Evolutionary conservation across 1,140 invertebrate genomes (phyloP).

Genomic region (Rhagoletis pomonella): DNA sequence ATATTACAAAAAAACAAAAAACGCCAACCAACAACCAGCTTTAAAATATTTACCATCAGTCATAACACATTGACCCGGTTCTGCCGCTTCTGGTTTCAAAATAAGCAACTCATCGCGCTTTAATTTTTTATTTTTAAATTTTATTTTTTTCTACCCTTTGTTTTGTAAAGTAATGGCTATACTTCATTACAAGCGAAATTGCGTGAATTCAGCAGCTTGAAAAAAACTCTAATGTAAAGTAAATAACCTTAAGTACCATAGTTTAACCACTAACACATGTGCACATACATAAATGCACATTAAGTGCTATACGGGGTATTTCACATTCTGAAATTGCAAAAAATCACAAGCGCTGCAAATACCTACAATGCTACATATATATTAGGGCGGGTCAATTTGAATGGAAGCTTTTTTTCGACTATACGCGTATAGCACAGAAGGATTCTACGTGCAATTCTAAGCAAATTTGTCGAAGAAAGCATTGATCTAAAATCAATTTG

Average conservation of each 20-base stretch:
- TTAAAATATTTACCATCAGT: slow-evolving; percentile 11
- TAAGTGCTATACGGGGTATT: too few species aligned
- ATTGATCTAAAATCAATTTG: too few species aligned
- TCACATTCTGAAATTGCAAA: too few species aligned
- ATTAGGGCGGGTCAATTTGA: too few species aligned
- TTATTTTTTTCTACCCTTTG: background rate
- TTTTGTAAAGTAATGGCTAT: background rate
- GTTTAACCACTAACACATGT: background rate
- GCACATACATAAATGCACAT: too few species aligned
- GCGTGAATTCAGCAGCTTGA: background rate
- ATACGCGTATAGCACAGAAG: too few species aligned
- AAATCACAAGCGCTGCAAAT: too few species aligned
- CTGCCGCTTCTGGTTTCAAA: slow-evolving; percentile 20
- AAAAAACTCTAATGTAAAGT: background rate
- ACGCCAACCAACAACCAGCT: background rate
- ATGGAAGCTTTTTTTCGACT: too few species aligned
- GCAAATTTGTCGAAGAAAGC: too few species aligned
- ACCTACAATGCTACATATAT: too few species aligned
- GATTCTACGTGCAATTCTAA: too few species aligned
- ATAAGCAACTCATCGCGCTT: slow-evolving; percentile 11
- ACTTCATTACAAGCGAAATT: background rate
- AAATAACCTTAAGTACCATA: background rate
- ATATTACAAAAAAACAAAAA: background rate
- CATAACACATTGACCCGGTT: slow-evolving; percentile 41
- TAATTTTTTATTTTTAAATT: slow-evolving; percentile 14